Evolutionary conservation across 2,113 vertebrate genomes (phyloP).

Genomic region (Bos taurus): ARS-UCD2.0 NC_037352.1:29495501-29496000

Average conservation of each 20-base stretch:
- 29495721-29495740: background rate
- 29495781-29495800: background rate
- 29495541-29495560: rapidly evolving
- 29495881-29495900: background rate
- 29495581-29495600: background rate
- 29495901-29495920: background rate
- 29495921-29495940: background rate
- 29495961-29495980: background rate
- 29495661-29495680: background rate
- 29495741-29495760: background rate
- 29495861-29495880: background rate
- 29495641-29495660: background rate
- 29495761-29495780: background rate
- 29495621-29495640: background rate
- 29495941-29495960: background rate
- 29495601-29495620: background rate
- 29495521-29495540: background rate
- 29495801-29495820: background rate
- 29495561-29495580: rapidly evolving
- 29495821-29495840: slow-evolving; percentile 2
- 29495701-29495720: background rate
- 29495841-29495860: background rate
- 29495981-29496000: background rate
- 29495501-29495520: background rate
- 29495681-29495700: background rate